Evolutionary conservation across 2,888 invertebrate species (phyloP).

Genomic region (Orthonychiurus folsomi): DNA sequence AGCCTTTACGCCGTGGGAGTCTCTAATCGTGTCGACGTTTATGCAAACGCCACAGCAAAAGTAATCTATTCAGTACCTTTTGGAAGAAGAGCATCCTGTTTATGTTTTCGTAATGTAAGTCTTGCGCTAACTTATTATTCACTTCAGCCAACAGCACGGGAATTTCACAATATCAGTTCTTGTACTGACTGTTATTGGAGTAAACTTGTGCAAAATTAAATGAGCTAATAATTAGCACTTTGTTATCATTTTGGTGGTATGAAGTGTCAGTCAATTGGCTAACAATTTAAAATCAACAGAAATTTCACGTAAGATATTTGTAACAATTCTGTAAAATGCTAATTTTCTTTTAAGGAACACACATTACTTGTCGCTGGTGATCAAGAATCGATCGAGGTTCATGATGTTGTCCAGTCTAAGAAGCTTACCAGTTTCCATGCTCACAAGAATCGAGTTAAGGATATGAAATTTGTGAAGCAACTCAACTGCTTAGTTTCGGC

Average conservation of each 20-base stretch:
- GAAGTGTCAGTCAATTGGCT: slow-evolving; percentile 25
- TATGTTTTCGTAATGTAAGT: slow-evolving; percentile 57
- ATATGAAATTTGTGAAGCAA: slow-evolving; percentile 27
- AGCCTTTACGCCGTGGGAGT: slow-evolving; percentile 65
- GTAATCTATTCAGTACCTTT: slow-evolving; percentile 59
- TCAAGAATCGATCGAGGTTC: slow-evolving; percentile 55
- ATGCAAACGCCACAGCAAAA: slow-evolving; percentile 68
- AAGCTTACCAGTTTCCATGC: slow-evolving; percentile 36
- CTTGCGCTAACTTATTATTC: not conserved
- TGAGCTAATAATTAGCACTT: slow-evolving; percentile 27
- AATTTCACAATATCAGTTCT: slow-evolving; percentile 4
- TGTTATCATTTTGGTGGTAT: slow-evolving; percentile 11
- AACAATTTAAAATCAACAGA: slow-evolving; percentile 14
- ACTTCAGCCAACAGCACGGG: slow-evolving; percentile 7
- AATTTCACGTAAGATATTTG: not conserved
- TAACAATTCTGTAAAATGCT: slow-evolving; percentile 1
- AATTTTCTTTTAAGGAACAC: slow-evolving; percentile 46
- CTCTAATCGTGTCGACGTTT: slow-evolving; percentile 65
- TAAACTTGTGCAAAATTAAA: slow-evolving; percentile 29
- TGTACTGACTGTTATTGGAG: slow-evolving; percentile 20
- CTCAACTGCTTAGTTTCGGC: slow-evolving; percentile 48
- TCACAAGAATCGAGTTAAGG: slow-evolving; percentile 39
- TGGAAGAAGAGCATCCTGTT: slow-evolving; percentile 59
- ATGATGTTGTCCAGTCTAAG: slow-evolving; percentile 30
- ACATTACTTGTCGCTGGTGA: slow-evolving; percentile 62